Base-by-base conservation (phyloP, 2,797 vertebrate genomes). In the Salmo trutta region DNA sequence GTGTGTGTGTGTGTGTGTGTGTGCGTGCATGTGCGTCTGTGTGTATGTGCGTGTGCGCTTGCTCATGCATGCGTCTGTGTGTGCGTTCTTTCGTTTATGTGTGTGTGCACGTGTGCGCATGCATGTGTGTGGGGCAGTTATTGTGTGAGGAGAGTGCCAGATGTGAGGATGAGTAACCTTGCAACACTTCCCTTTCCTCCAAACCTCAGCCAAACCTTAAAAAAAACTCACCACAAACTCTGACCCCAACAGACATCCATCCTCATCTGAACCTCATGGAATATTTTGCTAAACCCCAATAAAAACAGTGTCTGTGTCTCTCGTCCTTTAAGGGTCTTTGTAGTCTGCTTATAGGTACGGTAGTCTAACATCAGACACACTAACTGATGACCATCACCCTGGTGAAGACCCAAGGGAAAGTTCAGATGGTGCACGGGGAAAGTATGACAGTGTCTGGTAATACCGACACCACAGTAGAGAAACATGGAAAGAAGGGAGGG, bases 401-500 rank as follows among this genome's bases (percentile, higher is more conserved):
- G 88, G 86, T 86, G 71, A 88, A 71, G 77, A 53, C 81, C 71
- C 78, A 36, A 51, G 85, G 89, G 87, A 91, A 93, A 93, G 91
- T 85, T 89, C 84, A 75, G 82, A 77, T 74, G 51, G 51, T 56
- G 27, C 74, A 75, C 88, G 81, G 87, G 94, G 94, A 95, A 95
- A 95, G 84, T 93, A 87, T 95, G 93, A 95, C 91, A 88, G 66
- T 0, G 86, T 86, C 84, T 85, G 31, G 77, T 66, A 65, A 77
- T 83, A 86, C 86, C 86, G 70, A 41, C 80, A 83, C 90, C 86
- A 47, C 90, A 89, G 81, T 86, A 86, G 84, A 92, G 91, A 92
- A 93, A 93, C 93, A 92, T 93, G 94, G 94, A 94, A 94, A 91
- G 88, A 89, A 88, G 54, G 65, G 88, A 83, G 80, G 78, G 74